These are phyloP conservation scores for Solea solea DNA, from an alignment of 2,113 vertebrate species.

Conservation along the genomic window DNA sequence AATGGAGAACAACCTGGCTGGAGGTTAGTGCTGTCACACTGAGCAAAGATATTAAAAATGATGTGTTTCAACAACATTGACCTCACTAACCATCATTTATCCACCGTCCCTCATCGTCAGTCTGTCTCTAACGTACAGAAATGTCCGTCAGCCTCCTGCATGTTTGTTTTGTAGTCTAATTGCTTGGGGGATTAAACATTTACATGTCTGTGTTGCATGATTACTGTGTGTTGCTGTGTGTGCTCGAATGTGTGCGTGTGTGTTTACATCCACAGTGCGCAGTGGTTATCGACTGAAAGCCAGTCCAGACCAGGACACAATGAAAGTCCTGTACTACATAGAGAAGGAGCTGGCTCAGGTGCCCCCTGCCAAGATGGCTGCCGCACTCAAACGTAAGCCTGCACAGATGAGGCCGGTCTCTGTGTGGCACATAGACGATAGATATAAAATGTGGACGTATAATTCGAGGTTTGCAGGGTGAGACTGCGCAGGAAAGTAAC, in stretches of 20 bases:
- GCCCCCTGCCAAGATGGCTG: conserved; percentile 86
- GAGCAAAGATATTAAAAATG: background rate
- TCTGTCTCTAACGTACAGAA: conserved; percentile 11
- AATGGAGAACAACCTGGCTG: conserved; percentile 74
- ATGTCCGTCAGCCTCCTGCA: conserved; percentile 18
- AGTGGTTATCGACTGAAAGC: conserved; percentile 92
- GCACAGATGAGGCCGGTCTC: conserved; percentile 43
- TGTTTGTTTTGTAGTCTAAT: conserved; percentile 8
- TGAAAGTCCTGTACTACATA: conserved; percentile 94
- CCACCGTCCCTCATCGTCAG: conserved; percentile 1
- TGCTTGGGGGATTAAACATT: background rate
- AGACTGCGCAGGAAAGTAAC: too few relatives aligned
- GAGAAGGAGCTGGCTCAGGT: conserved; percentile 94
- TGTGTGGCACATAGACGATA: background rate
- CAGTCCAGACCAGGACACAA: conserved; percentile 90
- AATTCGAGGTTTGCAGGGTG: too few relatives aligned
- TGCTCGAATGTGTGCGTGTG: conserved; percentile 37
- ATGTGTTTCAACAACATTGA: conserved; percentile 10
- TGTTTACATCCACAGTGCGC: conserved; percentile 79
- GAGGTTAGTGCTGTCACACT: conserved; percentile 65
- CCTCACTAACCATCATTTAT: conserved; percentile 30
- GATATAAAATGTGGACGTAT: too few relatives aligned
- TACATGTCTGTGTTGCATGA: conserved; percentile 33
- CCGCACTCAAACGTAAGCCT: conserved; percentile 88
- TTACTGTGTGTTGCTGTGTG: conserved; percentile 8